Evolutionary conservation across 2,888 invertebrate species (phyloP).

Genomic region (Sarcophaga caerulescens): DNA sequence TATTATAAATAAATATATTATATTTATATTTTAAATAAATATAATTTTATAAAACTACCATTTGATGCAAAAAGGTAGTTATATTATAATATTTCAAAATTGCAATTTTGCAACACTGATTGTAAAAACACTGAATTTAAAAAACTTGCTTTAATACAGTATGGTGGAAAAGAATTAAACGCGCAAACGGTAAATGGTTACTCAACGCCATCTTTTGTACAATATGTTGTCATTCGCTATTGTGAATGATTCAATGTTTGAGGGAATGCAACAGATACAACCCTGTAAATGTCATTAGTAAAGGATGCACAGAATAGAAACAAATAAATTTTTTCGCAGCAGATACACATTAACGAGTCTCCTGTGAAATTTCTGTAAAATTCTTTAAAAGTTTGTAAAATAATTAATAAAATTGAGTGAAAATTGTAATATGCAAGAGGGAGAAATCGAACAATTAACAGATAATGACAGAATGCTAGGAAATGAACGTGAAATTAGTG

Average conservation of each 20-base stretch:
- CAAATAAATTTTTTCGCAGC: constrained; percentile 59
- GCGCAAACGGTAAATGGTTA: background rate
- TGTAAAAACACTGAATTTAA: no score
- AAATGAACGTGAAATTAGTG: constrained; percentile 68
- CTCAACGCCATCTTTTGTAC: background rate
- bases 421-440: constrained; percentile 74
- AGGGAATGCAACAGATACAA: constrained; percentile 27
- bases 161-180: no score
- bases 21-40: no score
- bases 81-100: no score
- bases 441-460: constrained; percentile 67
- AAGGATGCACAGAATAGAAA: constrained; percentile 51
- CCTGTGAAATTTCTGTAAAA: constrained; percentile 52
- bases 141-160: no score
- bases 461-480: constrained; percentile 72
- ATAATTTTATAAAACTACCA: no score
- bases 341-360: constrained; percentile 65
- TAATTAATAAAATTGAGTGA: constrained; percentile 34
- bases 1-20: no score
- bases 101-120: no score
- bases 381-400: constrained; percentile 39
- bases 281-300: constrained; percentile 52
- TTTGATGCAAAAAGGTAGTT: no score
- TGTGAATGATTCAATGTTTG: constrained; percentile 28
- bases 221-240: background rate